Base-by-base conservation (phyloP, 2,888 invertebrate genomes). In the Biston betularia region DNA sequence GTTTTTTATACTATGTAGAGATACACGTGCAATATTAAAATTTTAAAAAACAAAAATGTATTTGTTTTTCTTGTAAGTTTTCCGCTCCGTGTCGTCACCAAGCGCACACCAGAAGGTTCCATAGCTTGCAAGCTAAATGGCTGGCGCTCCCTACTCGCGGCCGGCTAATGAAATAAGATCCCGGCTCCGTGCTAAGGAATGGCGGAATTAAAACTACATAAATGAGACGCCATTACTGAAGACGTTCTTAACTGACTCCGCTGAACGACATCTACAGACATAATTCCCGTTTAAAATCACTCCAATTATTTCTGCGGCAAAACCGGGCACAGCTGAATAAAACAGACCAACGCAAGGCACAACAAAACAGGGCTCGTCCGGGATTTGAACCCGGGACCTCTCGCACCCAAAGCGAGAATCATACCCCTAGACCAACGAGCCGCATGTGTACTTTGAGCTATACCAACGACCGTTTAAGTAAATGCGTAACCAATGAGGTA, bases 371-470 rank as follows among this genome's bases (percentile, higher is more conserved):
- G 93, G 92, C 93, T 93, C 92, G 92, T 92, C 92, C 93, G 93
- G 93, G 93, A 93, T 93, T 94, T 92, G 92, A 93, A 93, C 90
- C 90, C 92, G 90, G 90, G 92, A 93, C 93, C 94, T 93, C 93
- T 93, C 93, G 92, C 93, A 94, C 92, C 93, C 93, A 88, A 94
- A 94, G 92, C 92, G 93, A 93, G 89, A 93, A 94, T 93, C 93
- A 94, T 93, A 93, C 93, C 93, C 92, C 92, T 93, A 93, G 93
- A 94, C 93, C 93, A 94, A 93, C 91, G 92, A 93, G 92, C 92
- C 92, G 33, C 67, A 53, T 62, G 42, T 15, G 55, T 38, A 7
- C 0, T 42, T 6, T 14, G 59, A 15, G 24, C 40, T 38, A 65
- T 48, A 69, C 54, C 62, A 64, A 63, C 58, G 61, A 57, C 52